Percentiles rank a stretch among this genome's conserved stretches.
These are phyloP conservation scores for Acanthosepion pharaonis DNA, from an alignment of 2,888 invertebrate species.

Conservation along the genomic window DNA sequence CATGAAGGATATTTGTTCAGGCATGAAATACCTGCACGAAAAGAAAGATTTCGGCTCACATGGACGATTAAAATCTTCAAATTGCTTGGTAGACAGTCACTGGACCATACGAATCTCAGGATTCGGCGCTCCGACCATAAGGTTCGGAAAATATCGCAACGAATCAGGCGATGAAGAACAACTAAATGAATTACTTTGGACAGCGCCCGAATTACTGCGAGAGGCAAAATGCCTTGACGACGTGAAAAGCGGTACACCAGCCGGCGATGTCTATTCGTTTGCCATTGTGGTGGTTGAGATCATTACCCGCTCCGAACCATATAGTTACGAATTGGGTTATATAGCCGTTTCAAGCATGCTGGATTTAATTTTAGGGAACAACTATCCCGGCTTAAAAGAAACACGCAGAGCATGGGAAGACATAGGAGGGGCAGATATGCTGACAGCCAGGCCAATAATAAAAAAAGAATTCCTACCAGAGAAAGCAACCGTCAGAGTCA, in stretches of 20 bases:
- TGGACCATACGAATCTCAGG: constrained; percentile 51
- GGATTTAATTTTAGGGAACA: too few species aligned
- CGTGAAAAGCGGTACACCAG: constrained; percentile 57
- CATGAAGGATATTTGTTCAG: too few species aligned
- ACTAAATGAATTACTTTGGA: constrained; percentile 57
- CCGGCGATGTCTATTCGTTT: constrained; percentile 65
- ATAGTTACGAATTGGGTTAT: constrained; percentile 52
- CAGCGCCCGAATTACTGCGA: constrained; percentile 63
- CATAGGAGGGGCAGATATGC: too few species aligned
- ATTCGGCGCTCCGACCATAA: not conserved
- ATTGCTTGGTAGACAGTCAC: constrained; percentile 65
- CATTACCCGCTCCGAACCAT: constrained; percentile 58
- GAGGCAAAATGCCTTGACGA: constrained; percentile 52
- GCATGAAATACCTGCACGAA: too few species aligned
- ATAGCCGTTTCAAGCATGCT: too few species aligned
- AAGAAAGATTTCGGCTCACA: too few species aligned
- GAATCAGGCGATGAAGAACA: not conserved
- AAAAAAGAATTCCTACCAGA: too few species aligned
- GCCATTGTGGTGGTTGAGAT: constrained; percentile 58
- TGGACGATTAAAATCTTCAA: constrained; percentile 58
- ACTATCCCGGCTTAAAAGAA: too few species aligned
- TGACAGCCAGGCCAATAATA: too few species aligned
- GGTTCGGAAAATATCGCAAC: not conserved
- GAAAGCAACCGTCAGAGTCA: too few species aligned
- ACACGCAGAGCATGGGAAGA: too few species aligned